Evolutionary conservation across 2,888 invertebrate genomes (phyloP).

Genomic region (Polydrusus cervinus): DNA sequence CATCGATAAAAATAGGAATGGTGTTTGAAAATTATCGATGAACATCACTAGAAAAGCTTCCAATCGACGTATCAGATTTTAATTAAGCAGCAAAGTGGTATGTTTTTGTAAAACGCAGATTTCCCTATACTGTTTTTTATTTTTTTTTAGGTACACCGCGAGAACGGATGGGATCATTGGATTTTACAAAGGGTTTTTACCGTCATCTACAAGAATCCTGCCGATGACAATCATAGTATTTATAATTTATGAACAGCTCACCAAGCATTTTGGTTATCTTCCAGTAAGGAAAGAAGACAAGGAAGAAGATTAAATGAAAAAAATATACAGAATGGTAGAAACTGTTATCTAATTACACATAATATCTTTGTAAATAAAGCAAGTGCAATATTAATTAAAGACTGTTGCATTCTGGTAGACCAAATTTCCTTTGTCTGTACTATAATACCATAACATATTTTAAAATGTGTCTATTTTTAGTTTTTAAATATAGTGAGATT

Average conservation of each 20-base stretch:
- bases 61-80: too few species aligned
- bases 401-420: too few species aligned
- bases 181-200: conserved; percentile 96
- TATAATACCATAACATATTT: too few species aligned
- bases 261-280: conserved; percentile 74
- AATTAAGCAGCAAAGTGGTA: background rate
- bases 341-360: too few species aligned
- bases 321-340: background rate
- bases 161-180: conserved; percentile 91
- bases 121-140: conserved; percentile 12
- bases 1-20: too few species aligned
- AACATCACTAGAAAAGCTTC: background rate
- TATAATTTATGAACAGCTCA: conserved; percentile 94
- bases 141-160: conserved; percentile 79
- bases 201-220: conserved; percentile 94
- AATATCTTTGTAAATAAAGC: too few species aligned
- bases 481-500: too few species aligned
- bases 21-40: too few species aligned
- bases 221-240: conserved; percentile 98
- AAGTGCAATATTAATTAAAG: too few species aligned
- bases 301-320: background rate
- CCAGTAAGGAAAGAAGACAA: background rate
- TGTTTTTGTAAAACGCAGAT: background rate
- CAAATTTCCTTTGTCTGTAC: too few species aligned
- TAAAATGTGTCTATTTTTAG: too few species aligned